Evolutionary conservation across 2,113 vertebrate genomes (phyloP).

Genomic region (Halcyon malimbica): DNA sequence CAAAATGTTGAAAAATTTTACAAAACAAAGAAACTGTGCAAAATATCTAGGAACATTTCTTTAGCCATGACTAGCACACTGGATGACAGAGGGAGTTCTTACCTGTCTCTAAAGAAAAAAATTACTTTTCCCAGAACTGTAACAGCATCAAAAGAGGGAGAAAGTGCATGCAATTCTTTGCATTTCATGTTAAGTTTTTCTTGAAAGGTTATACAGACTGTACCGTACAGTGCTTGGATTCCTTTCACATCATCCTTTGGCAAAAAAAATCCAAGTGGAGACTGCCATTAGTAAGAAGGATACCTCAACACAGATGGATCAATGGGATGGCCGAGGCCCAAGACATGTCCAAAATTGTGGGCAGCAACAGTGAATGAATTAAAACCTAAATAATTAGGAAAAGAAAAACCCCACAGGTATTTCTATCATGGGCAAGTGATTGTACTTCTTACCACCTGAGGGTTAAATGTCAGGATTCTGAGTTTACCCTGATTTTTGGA

Average conservation of each 20-base stretch:
- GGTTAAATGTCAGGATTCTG: background rate
- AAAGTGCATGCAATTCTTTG: background rate
- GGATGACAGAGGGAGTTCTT: background rate
- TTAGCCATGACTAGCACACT: background rate
- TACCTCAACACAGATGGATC: conserved; percentile 80
- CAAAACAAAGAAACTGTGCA: background rate
- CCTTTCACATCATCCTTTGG: conserved; percentile 74
- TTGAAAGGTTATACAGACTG: background rate
- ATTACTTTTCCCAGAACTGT: conserved; percentile 63
- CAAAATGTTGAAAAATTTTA: background rate
- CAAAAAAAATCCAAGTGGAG: conserved; percentile 69
- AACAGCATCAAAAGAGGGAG: conserved; percentile 54
- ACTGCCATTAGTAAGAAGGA: conserved; percentile 76
- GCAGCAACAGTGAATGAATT: conserved; percentile 82
- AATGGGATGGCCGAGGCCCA: conserved; percentile 79
- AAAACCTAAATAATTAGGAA: conserved; percentile 70
- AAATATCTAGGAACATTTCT: background rate
- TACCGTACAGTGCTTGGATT: conserved; percentile 78
- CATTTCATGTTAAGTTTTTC: background rate
- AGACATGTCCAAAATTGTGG: conserved; percentile 79
- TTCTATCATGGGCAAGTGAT: background rate
- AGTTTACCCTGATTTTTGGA: background rate
- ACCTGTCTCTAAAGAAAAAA: conserved; percentile 65
- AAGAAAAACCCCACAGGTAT: background rate
- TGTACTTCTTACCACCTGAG: background rate